Conservation (phyloP, 2,888 invertebrate genomes). For the Oligia latruncula region DNA sequence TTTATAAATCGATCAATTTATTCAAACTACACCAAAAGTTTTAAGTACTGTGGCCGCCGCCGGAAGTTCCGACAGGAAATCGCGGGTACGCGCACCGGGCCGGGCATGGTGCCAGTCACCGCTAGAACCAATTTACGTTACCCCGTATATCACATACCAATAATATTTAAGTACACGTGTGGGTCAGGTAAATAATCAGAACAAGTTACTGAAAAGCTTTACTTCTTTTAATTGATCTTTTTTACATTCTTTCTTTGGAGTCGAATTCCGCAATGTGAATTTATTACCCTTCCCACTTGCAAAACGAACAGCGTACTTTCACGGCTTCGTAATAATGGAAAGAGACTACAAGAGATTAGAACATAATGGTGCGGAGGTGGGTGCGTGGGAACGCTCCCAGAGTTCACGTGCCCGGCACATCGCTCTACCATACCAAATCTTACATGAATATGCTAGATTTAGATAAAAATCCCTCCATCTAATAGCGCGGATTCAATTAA, state of each 20-base stretch:
- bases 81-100: constrained; percentile 65
- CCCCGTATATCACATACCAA: constrained; percentile 38
- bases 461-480: constrained; percentile 76
- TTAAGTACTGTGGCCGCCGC: constrained; percentile 62
- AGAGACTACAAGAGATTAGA: constrained; percentile 88
- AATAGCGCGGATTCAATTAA: constrained; percentile 68
- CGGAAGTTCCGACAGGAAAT: constrained; percentile 76
- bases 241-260: constrained; percentile 29
- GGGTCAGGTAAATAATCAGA: constrained; percentile 16
- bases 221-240: constrained; percentile 19
- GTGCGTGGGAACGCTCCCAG: constrained; percentile 90
- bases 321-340: constrained; percentile 88
- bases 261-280: constrained; percentile 74
- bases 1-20: constrained; percentile 39
- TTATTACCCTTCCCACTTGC: constrained; percentile 80
- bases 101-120: constrained; percentile 68
- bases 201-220: constrained; percentile 9
- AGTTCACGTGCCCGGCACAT: constrained; percentile 87
- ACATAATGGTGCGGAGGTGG: constrained; percentile 90
- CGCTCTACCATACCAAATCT: constrained; percentile 86
- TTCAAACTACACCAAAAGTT: constrained; percentile 47
- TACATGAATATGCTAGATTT: constrained; percentile 87
- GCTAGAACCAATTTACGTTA: constrained; percentile 66
- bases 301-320: constrained; percentile 87
- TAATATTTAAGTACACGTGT: constrained; percentile 44